Evolutionary conservation across 1,140 invertebrate species (phyloP), one percentile per base, ranked within the genome.

Genomic region (Polyergus mexicanus): DNA sequence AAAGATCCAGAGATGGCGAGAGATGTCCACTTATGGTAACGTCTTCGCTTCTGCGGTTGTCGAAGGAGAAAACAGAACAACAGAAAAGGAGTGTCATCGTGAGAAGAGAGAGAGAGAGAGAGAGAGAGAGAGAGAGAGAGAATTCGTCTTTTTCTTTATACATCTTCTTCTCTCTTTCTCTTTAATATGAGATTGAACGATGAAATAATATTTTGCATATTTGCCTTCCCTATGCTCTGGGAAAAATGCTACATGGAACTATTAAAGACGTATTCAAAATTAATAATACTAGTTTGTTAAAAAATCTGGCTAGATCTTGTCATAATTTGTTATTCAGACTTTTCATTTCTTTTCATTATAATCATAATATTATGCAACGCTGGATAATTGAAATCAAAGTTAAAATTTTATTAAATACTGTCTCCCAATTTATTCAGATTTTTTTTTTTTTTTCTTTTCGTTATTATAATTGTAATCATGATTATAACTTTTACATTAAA

Each of bases 1-100:
- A 13, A 47, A 69, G 75, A 63, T 84, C 86, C 86, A 88, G 86
- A 89, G 86, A 93, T 91, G 91, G 89, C 90, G 86, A 90, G 87
- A 91, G 92, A 94, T 94, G 91, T 92, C 93, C 92, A 91, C 92
- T 93, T 94, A 94, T 94, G 93, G 93, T 94, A 94, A 86, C 92
- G 92, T 93, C 92, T 91, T 93, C 90, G 92, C 83, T 75, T 85
- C 85, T 90, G 78, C 85, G 78, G 65, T 60, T 72, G 71, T 54
- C 62, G 51, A 84, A 66, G 19, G 38, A 28, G 56, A 75, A 89
- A 91, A 91, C 89, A 51, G 75, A 91, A 84, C 84, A 88, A 71
- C 78, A 86, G 66, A 32, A 89, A 86, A 84, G 68, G 68, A 74
- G 38, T 74, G 66, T 56, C 54, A 47, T 54, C 44, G 32, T 19